Percentiles rank a stretch among this genome's conserved stretches.
phyloP scores from a whole-genome alignment of 35 echinoderm and acorn worm genomes.

The Stichopus chloronotus region DNA sequence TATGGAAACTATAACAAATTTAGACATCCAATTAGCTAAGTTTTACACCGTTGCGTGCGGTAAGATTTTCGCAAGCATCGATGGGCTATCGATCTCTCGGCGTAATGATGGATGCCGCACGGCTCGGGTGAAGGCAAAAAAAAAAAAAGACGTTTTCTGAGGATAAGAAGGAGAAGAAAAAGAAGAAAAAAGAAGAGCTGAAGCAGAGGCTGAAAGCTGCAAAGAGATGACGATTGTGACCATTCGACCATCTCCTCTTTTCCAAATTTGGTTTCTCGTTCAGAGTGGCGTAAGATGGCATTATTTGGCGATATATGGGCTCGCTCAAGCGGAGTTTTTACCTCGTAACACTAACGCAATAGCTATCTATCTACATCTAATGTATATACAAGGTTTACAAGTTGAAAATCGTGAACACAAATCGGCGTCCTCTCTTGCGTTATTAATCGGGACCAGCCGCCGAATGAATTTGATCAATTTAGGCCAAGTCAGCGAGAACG shows the following conservation, averaged over 20 bases:
- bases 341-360: conserved; percentile 34
- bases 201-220: not conserved
- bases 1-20: conserved; percentile 49
- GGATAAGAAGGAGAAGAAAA: too few species aligned
- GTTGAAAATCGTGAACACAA: not conserved
- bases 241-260: conserved; percentile 12
- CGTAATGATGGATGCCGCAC: conserved; percentile 30
- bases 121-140: not conserved
- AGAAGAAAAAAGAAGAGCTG: conserved; percentile 1
- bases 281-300: conserved; percentile 30
- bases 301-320: not conserved
- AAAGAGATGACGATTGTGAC: conserved; percentile 10
- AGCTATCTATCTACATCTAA: not conserved
- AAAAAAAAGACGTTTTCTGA: too few species aligned
- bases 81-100: conserved; percentile 3
- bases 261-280: conserved; percentile 25
- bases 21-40: conserved; percentile 39
- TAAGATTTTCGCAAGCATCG: conserved; percentile 36
- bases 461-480: conserved; percentile 47
- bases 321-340: conserved; percentile 18
- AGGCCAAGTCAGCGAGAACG: conserved; percentile 45
- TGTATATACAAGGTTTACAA: not conserved
- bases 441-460: conserved; percentile 32
- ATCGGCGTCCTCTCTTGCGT: not conserved
- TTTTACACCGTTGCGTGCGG: conserved; percentile 39